Evolutionary conservation across 1,140 invertebrate genomes (phyloP).

Genomic region (Drosophila eugracilis): DNA sequence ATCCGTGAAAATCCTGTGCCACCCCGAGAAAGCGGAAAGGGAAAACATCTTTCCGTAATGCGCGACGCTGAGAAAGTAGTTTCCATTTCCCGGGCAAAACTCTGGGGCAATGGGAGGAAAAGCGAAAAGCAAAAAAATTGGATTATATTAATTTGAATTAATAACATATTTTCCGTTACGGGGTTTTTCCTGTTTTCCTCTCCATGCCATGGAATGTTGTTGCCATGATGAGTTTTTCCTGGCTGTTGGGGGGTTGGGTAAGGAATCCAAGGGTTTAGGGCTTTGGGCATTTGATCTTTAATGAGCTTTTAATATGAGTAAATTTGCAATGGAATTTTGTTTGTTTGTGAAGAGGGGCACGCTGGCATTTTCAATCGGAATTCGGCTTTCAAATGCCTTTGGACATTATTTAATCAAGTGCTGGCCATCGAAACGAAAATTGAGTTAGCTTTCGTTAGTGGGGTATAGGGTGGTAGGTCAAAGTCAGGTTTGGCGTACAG

Average conservation of each 20-base stretch:
- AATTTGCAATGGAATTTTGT: conserved; percentile 65
- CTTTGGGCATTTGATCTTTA: conserved; percentile 50
- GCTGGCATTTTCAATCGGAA: conserved; percentile 44
- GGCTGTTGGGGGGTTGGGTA: conserved; percentile 2
- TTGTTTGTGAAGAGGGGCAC: conserved; percentile 31
- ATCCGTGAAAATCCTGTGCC: conserved; percentile 4
- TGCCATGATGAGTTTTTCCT: conserved; percentile 42
- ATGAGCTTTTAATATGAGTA: conserved; percentile 73
- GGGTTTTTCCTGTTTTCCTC: conserved; percentile 25
- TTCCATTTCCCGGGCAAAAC: conserved; percentile 55
- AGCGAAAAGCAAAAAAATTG: conserved; percentile 44
- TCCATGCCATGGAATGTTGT: conserved; percentile 47
- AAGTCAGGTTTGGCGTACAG: conserved; percentile 1
- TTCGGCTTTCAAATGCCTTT: conserved; percentile 35
- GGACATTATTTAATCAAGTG: conserved; percentile 56
- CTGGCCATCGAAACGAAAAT: conserved; percentile 6
- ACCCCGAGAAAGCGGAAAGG: conserved; percentile 25
- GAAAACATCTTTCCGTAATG: conserved; percentile 63
- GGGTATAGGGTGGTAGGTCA: conserved; percentile 6
- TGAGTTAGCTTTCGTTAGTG: conserved; percentile 35
- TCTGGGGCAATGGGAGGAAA: conserved; percentile 1
- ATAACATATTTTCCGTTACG: conserved; percentile 78
- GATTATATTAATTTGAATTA: conserved; percentile 84
- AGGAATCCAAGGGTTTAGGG: conserved; percentile 12
- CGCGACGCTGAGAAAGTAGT: conserved; percentile 67